phyloP scores from a whole-genome alignment of 2,797 vertebrate species.

The Phataginus tricuspis region DNA sequence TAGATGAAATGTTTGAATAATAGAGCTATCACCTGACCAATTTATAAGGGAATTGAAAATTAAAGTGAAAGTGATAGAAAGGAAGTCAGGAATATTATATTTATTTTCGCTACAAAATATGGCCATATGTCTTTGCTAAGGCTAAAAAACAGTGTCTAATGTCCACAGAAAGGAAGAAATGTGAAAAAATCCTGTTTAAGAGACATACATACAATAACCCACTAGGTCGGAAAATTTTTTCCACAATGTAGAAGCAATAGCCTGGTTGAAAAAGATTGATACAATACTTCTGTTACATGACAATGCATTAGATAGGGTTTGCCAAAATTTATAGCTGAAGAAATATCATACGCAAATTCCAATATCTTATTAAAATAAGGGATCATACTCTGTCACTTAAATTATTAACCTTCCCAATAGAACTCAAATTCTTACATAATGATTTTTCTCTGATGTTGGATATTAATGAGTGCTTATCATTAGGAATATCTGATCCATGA shows the following conservation, averaged over 20 bases:
- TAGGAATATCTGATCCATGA: conserved; percentile 48
- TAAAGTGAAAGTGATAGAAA: not conserved
- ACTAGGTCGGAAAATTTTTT: not conserved
- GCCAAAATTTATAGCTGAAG: conserved; percentile 43
- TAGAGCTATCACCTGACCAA: not conserved
- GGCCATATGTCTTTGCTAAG: not conserved
- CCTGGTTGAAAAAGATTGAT: not conserved
- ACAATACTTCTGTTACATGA: not conserved
- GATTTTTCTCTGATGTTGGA: not conserved
- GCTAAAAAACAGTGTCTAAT: not conserved
- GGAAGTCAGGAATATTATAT: not conserved
- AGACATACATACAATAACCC: not conserved
- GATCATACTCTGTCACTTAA: conserved; percentile 48
- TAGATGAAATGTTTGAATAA: not conserved
- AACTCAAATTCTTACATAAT: conserved; percentile 22
- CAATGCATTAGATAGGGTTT: not conserved
- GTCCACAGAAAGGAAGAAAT: not conserved
- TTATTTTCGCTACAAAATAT: not conserved
- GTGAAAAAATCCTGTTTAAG: not conserved
- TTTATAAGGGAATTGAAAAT: conserved; percentile 36
- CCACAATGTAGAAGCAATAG: not conserved
- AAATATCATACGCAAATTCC: conserved; percentile 42
- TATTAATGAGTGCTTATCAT: conserved; percentile 40
- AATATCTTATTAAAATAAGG: conserved; percentile 58
- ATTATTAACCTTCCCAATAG: conserved; percentile 58